Evolutionary conservation across 2,797 vertebrate species (phyloP).

Genomic region (Hirundo rustica): DNA sequence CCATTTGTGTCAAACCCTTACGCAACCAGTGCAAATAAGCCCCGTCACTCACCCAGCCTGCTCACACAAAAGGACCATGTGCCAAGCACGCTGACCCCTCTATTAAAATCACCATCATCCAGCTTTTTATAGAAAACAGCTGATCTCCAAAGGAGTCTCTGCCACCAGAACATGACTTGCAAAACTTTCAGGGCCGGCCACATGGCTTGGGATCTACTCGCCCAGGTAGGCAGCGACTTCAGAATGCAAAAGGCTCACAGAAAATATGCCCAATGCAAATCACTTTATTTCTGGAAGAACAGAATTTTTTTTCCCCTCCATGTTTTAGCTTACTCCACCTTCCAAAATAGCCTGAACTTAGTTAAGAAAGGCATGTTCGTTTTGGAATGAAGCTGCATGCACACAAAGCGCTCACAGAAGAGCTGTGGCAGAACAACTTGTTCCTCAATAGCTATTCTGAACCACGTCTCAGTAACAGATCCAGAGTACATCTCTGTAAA

Average conservation of each 20-base stretch:
- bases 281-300: background rate
- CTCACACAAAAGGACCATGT: background rate
- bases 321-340: conserved; percentile 15
- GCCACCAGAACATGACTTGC: background rate
- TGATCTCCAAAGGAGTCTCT: conserved; percentile 10
- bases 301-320: background rate
- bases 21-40: background rate
- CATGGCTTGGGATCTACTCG: accelerated
- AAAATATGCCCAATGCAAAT: background rate
- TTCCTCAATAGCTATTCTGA: conserved; percentile 65
- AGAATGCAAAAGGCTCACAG: background rate
- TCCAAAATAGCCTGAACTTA: conserved; percentile 58
- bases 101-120: background rate
- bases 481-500: conserved; percentile 26
- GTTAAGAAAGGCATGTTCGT: conserved; percentile 44
- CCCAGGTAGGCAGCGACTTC: background rate
- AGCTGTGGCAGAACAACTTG: conserved; percentile 65
- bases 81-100: background rate
- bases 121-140: conserved; percentile 54
- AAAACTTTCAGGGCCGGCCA: background rate
- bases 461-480: conserved; percentile 37
- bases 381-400: conserved; percentile 47
- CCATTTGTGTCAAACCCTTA: background rate
- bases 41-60: background rate
- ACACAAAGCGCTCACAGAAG: background rate